A percentile compares a stretch with the other conserved stretches of the same genome.
These are phyloP conservation scores for Hylomyscus alleni DNA, from an alignment of 2,797 vertebrate genomes.

Conservation along the genomic window DNA sequence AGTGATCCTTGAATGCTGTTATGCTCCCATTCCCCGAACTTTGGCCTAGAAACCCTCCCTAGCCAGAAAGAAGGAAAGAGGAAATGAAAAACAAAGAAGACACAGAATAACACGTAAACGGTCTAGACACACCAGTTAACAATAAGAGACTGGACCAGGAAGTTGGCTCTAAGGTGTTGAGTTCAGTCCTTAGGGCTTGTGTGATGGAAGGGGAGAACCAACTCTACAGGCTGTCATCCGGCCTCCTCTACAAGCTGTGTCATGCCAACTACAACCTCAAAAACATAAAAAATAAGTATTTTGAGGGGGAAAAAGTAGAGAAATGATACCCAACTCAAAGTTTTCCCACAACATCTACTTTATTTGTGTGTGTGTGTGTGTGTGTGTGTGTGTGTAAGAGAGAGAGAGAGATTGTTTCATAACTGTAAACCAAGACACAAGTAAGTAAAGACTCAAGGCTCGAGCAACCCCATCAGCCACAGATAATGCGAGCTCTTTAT, in stretches of 20 bases:
- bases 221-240: too few species aligned
- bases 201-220: not conserved
- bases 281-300: not conserved
- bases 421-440: not conserved
- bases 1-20: not conserved
- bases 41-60: not conserved
- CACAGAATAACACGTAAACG: not conserved
- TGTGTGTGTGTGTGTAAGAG: not conserved
- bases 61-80: not conserved
- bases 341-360: not conserved
- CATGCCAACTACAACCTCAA: not conserved
- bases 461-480: rapidly evolving
- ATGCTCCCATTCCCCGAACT: not conserved
- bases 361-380: not conserved
- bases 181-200: not conserved
- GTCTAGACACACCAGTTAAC: not conserved
- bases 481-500: not conserved
- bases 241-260: not conserved
- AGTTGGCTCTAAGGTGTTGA: not conserved
- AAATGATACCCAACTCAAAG: not conserved
- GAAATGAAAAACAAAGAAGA: not conserved
- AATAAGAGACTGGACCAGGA: not conserved
- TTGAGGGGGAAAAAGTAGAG: too few species aligned
- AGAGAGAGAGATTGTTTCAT: not conserved
- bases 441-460: not conserved